phyloP scores from a whole-genome alignment of 2,888 invertebrate genomes.

The Chirona hameri region DNA sequence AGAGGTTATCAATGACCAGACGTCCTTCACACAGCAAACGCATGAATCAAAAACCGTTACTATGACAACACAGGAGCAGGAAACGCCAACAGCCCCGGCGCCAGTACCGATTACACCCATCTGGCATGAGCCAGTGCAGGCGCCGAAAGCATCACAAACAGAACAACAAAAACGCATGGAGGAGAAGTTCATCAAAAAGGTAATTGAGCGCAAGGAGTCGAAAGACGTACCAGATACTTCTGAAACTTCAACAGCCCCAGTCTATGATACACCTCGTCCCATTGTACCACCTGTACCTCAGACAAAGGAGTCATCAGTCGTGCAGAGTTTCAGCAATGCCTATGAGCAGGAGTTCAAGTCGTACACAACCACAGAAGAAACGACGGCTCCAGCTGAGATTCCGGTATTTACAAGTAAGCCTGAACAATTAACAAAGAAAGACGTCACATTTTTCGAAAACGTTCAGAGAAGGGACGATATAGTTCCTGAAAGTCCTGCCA shows the following conservation, averaged over 20 bases:
- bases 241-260: neutral
- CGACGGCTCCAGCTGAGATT: neutral
- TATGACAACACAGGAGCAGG: neutral
- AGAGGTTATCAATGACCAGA: neutral
- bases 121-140: neutral
- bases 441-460: neutral
- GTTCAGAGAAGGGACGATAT: neutral
- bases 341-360: neutral
- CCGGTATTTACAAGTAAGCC: neutral
- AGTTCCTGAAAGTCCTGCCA: neutral
- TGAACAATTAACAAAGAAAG: neutral
- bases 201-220: neutral
- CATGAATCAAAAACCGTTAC: neutral
- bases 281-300: neutral
- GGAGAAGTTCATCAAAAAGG: neutral
- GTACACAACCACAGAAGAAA: neutral
- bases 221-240: neutral
- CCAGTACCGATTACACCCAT: neutral
- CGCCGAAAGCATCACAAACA: neutral
- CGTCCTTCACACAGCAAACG: neutral
- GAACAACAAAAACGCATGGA: constrained; percentile 2
- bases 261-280: neutral
- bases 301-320: neutral
- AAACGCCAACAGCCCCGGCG: too few species aligned
- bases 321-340: neutral